These are phyloP conservation scores for Tringa solitaria DNA, from an alignment of 2,113 vertebrate species.

Conservation along the genomic window DNA sequence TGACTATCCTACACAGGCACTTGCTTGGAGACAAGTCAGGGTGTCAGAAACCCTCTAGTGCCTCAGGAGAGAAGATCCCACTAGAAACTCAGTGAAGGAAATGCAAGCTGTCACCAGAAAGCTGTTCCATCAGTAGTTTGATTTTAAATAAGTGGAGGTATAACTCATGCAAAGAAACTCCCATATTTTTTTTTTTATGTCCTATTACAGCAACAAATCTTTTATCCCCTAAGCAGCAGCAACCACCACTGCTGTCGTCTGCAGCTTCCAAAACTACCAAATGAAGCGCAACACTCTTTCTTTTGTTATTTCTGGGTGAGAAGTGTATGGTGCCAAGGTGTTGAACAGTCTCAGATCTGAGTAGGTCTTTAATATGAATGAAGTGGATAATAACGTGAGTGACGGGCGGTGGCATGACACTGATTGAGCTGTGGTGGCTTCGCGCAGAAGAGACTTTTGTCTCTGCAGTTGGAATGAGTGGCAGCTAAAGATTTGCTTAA, in stretches of 20 bases:
- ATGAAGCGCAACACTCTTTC: not conserved
- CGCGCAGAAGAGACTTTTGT: not conserved
- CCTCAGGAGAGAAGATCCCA: not conserved
- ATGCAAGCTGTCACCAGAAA: not conserved
- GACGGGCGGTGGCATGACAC: not conserved
- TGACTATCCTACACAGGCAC: fast-evolving
- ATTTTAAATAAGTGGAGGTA: not conserved
- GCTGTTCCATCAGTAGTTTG: not conserved
- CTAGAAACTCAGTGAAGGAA: not conserved
- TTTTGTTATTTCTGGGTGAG: not conserved
- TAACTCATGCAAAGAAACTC: not conserved
- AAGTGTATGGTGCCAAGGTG: not conserved
- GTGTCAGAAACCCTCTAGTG: not conserved
- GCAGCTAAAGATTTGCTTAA: conserved; percentile 32
- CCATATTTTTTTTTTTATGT: too few relatives aligned
- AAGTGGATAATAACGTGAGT: not conserved
- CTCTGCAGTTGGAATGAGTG: conserved; percentile 1
- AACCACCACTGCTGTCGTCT: not conserved
- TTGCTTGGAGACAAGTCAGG: not conserved
- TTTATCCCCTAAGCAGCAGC: not conserved
- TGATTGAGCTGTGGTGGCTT: conserved; percentile 57
- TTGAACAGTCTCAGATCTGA: not conserved
- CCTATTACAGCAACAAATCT: not conserved
- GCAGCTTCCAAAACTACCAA: not conserved
- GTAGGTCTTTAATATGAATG: not conserved